These are phyloP conservation scores for Barbus barbus DNA, from an alignment of 2,113 vertebrate species.

Conservation along the genomic window DNA sequence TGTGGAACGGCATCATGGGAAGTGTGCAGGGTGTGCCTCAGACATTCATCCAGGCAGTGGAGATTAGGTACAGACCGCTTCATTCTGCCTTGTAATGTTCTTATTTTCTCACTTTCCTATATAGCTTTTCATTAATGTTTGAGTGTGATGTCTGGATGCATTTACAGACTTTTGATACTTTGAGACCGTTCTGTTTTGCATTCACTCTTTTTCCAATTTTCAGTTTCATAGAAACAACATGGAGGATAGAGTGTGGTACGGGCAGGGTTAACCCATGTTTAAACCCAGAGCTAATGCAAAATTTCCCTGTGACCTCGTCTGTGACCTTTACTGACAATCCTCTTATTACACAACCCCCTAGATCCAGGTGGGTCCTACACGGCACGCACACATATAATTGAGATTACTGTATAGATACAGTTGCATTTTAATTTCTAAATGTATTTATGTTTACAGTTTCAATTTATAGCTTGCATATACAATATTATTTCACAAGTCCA, in stretches of 20 bases:
- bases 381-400: neutral
- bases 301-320: constrained; percentile 81
- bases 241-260: constrained; percentile 82
- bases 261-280: constrained; percentile 65
- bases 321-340: constrained; percentile 86
- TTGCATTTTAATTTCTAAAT: neutral
- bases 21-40: constrained; percentile 76
- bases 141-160: neutral
- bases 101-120: too few relatives aligned
- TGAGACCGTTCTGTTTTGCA: neutral
- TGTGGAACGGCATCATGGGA: constrained; percentile 74
- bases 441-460: neutral
- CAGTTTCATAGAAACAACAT: constrained; percentile 79
- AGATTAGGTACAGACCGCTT: constrained; percentile 77
- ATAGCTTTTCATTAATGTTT: neutral
- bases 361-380: constrained; percentile 77
- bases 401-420: neutral
- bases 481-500: too few relatives aligned
- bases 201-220: constrained; percentile 28
- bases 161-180: too few relatives aligned
- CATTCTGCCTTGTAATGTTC: too few relatives aligned
- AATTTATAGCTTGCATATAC: too few relatives aligned
- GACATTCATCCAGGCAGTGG: constrained; percentile 76
- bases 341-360: constrained; percentile 67
- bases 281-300: constrained; percentile 63